Percentiles rank a stretch among this genome's conserved stretches.
phyloP scores from a whole-genome alignment of 2,797 vertebrate genomes.

The Siniperca obscura region DNA sequence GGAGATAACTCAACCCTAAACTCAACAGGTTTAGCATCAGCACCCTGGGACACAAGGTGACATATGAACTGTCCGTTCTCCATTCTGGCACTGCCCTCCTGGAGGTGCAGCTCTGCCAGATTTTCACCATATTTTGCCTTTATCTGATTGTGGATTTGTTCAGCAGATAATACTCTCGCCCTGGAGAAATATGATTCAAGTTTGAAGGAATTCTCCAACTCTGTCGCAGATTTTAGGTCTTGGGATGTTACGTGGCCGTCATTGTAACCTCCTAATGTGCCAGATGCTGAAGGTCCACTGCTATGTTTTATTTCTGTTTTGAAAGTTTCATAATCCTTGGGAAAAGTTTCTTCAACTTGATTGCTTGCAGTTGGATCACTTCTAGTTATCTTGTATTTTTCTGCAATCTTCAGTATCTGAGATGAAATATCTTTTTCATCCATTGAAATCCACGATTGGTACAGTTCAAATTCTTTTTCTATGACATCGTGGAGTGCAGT shows the following conservation, averaged over 20 bases:
- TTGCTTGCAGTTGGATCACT: neutral
- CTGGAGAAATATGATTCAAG: constrained; percentile 52
- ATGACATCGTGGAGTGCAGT: neutral
- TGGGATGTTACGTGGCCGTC: constrained; percentile 26
- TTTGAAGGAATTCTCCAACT: constrained; percentile 58
- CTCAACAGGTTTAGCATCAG: constrained; percentile 14
- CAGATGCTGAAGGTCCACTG: neutral
- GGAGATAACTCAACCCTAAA: constrained; percentile 27
- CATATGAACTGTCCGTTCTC: constrained; percentile 49
- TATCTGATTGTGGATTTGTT: constrained; percentile 43
- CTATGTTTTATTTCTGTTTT: fast-evolving
- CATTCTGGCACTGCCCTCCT: constrained; percentile 40
- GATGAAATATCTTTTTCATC: fast-evolving
- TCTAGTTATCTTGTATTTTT: neutral
- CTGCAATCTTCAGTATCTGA: fast-evolving
- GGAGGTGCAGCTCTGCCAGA: constrained; percentile 19
- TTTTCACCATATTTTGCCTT: constrained; percentile 38
- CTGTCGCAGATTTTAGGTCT: constrained; percentile 44
- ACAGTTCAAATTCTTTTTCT: fast-evolving
- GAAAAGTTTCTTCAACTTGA: neutral
- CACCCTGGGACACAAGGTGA: constrained; percentile 20
- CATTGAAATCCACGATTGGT: fast-evolving
- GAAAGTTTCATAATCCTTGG: neutral
- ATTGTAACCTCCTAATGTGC: constrained; percentile 32
- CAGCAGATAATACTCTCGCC: neutral